Percentiles rank a stretch among this genome's conserved stretches.
phyloP scores from a whole-genome alignment of 2,888 invertebrate genomes.

The Zygothrica quintamaculata region DNA sequence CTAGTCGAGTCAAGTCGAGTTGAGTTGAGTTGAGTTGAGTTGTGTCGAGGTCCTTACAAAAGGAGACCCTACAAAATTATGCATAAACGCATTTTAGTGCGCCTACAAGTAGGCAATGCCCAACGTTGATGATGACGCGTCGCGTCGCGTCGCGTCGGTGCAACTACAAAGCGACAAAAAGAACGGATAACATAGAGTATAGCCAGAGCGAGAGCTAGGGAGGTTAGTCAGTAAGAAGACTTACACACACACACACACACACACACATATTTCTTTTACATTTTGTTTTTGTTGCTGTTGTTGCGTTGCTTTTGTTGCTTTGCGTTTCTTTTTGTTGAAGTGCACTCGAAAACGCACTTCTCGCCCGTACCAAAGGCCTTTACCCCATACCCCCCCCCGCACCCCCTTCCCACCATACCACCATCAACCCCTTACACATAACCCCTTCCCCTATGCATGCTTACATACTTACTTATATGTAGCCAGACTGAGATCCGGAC shows the following conservation, averaged over 20 bases:
- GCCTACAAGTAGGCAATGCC: slow-evolving; percentile 81
- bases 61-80: slow-evolving; percentile 67
- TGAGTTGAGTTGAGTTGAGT: not conserved
- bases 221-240: not conserved
- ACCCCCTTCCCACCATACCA: slow-evolving; percentile 5
- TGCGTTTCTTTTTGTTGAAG: slow-evolving; percentile 69
- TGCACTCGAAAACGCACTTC: slow-evolving; percentile 78
- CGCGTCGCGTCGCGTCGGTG: slow-evolving; percentile 37
- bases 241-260: not conserved
- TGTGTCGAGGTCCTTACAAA: slow-evolving; percentile 8
- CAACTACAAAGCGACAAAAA: slow-evolving; percentile 64
- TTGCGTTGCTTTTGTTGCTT: slow-evolving; percentile 65
- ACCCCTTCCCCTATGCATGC: slow-evolving; percentile 25
- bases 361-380: slow-evolving; percentile 14
- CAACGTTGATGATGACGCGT: slow-evolving; percentile 29
- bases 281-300: slow-evolving; percentile 48
- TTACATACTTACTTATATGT: not conserved
- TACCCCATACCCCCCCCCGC: not conserved
- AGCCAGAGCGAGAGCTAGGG: not conserved
- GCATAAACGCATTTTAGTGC: slow-evolving; percentile 82
- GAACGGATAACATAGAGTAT: no score
- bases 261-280: slow-evolving; percentile 1
- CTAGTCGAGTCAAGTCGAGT: slow-evolving; percentile 12
- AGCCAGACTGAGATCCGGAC: slow-evolving; percentile 11
- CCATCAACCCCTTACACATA: slow-evolving; percentile 27